Evolutionary conservation across 2,113 vertebrate genomes (phyloP).

Genomic region (Alosa alosa): DNA sequence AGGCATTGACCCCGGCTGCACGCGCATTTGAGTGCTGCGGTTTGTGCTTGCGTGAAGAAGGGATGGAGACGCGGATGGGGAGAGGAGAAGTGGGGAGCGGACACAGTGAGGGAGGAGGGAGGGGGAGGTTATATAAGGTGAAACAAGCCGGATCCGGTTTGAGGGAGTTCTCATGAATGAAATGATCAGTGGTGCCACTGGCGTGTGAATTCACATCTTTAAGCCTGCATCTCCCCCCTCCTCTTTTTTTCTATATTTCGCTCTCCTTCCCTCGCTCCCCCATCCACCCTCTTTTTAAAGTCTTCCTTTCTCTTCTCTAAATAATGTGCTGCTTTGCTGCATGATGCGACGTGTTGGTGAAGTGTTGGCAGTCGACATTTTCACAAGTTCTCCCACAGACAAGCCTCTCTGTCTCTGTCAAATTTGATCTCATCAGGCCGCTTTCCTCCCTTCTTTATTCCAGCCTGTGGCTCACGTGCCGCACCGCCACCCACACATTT

Average conservation of each 20-base stretch:
- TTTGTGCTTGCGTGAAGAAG: neutral
- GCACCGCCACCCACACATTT: neutral
- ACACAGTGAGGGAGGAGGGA: neutral
- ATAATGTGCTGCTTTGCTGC: neutral
- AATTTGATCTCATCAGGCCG: neutral
- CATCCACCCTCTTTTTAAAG: neutral
- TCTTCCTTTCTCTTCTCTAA: neutral
- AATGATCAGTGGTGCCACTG: slow-evolving; percentile 12
- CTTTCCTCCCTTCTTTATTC: neutral
- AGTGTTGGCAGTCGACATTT: neutral
- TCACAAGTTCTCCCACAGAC: neutral
- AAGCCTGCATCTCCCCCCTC: neutral
- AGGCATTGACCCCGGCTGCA: neutral
- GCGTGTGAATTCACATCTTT: neutral
- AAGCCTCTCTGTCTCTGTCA: neutral
- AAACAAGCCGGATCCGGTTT: neutral
- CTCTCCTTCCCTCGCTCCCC: neutral
- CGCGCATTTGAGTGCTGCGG: neutral
- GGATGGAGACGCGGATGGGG: neutral
- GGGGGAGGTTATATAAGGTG: neutral
- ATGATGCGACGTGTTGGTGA: slow-evolving; percentile 9
- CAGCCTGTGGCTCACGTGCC: neutral
- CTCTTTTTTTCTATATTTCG: neutral
- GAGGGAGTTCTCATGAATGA: slow-evolving; percentile 15
- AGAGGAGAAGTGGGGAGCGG: neutral